Base-by-base conservation (phyloP, 2,888 invertebrate genomes). In the Trachelus troglodyta region DNA sequence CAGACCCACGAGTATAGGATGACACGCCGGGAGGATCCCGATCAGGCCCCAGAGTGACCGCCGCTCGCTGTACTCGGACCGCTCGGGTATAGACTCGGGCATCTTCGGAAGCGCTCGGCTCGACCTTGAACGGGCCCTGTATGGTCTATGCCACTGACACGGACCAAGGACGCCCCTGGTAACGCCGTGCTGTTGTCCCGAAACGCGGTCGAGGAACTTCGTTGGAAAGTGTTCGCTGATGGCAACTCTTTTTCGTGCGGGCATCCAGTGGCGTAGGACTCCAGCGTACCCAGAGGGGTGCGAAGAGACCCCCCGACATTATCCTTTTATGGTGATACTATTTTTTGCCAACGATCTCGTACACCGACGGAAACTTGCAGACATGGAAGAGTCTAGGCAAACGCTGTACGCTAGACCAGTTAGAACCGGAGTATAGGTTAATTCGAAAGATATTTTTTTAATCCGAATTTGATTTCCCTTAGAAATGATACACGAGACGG, bases 121-220 rank as follows among this genome's bases (percentile, higher is more conserved):
- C 91, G 91, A 91, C 91, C 91, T 91, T 91, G 91, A 91, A 90
- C 90, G 87, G 86, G 89, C 91, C 90, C 91, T 91, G 90, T 90
- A 91, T 91, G 89, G 89, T 90, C 90, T 91, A 91, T 91, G 91
- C 91, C 91, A 91, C 91, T 91, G 91, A 91, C 91, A 91, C 91
- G 91, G 90, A 90, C 90, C 91, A 91, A 91, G 91, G 91, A 90
- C 91, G 90, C 87, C 83, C 85, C 85, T 85, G 85, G 87, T 85
- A 85, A 84, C 87, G 87, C 84, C 87, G 86, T 86, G 87, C 87
- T 88, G 88, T 89, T 90, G 88, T 89, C 89, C 91, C 91, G 89
- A 91, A 91, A 91, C 88, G 89, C 91, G 90, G 89, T 91, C 89
- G 89, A 88, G 87, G 90, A 91, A 91, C 90, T 90, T 87, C 84